Evolutionary conservation across 2,797 vertebrate species (phyloP).

Genomic region (Ambastaia sidthimunki): DNA sequence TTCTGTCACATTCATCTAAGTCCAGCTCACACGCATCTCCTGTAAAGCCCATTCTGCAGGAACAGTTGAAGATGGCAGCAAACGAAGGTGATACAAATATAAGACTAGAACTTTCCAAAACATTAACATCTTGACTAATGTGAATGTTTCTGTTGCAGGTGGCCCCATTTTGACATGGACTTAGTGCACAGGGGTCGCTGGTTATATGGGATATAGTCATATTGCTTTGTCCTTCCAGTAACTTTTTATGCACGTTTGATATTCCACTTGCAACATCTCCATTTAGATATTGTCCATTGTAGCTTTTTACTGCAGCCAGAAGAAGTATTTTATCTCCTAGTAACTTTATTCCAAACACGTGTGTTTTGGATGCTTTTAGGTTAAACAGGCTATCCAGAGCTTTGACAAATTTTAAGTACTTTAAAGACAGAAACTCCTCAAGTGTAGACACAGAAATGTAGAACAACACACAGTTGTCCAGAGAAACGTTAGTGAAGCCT

Average conservation of each 20-base stretch:
- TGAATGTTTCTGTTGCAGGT: constrained; percentile 75
- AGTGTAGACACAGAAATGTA: constrained; percentile 71
- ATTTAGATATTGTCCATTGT: constrained; percentile 77
- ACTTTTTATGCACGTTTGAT: constrained; percentile 73
- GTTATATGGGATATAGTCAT: constrained; percentile 77
- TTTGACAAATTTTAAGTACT: constrained; percentile 79
- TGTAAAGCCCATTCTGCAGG: constrained; percentile 71
- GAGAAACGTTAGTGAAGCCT: constrained; percentile 79
- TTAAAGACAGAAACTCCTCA: constrained; percentile 75
- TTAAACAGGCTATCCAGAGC: constrained; percentile 80
- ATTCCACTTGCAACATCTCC: constrained; percentile 74
- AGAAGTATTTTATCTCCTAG: constrained; percentile 74
- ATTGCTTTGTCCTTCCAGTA: constrained; percentile 77
- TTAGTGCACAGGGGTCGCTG: constrained; percentile 75
- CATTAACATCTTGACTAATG: constrained; percentile 71
- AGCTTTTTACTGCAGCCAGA: constrained; percentile 77
- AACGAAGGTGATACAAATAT: constrained; percentile 78
- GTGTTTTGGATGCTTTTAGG: constrained; percentile 79
- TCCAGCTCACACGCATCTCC: constrained; percentile 76
- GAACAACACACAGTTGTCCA: constrained; percentile 80
- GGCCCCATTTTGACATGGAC: constrained; percentile 75
- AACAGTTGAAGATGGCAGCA: constrained; percentile 75
- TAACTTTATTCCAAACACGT: constrained; percentile 79
- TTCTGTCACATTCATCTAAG: constrained; percentile 74
- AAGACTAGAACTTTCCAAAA: constrained; percentile 74